Conservation (phyloP, 2,113 vertebrate species). For the Sinocyclocheilus grahami region DNA sequence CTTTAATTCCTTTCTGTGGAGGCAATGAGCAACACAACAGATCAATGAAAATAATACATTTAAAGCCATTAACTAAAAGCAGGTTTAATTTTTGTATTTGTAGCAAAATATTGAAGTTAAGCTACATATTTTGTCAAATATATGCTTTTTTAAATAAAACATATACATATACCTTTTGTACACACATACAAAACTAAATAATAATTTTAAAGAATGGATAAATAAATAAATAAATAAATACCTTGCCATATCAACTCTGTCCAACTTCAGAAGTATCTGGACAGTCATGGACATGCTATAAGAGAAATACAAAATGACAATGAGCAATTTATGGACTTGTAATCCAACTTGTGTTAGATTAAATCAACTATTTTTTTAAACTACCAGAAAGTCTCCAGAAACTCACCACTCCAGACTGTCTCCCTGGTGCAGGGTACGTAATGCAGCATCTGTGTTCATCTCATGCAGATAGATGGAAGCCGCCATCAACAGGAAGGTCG, state of each 20-base stretch:
- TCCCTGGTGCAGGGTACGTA: constrained; percentile 88
- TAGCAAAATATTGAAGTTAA: background rate
- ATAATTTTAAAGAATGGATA: background rate
- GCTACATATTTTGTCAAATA: background rate
- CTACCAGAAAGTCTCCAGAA: background rate
- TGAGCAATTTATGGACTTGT: background rate
- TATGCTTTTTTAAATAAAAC: background rate
- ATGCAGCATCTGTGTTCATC: constrained; percentile 83
- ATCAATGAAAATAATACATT: background rate
- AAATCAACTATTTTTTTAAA: background rate
- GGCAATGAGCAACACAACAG: background rate
- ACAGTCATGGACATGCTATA: constrained; percentile 89
- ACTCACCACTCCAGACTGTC: constrained; percentile 92
- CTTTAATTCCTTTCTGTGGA: constrained; percentile 91
- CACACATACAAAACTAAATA: background rate
- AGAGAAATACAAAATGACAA: background rate
- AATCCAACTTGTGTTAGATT: background rate
- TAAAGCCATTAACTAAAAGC: background rate
- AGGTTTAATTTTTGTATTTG: background rate
- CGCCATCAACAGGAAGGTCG: constrained; percentile 90
- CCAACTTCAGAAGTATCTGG: constrained; percentile 89
- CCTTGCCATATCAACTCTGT: constrained; percentile 93
- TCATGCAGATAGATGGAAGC: constrained; percentile 89
- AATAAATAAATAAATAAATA: constrained; percentile 55
- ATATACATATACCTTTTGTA: background rate